Percentiles rank a stretch among this genome's conserved stretches.
phyloP scores from a whole-genome alignment of 2,888 invertebrate genomes.

The Trachelus tabidus region DNA sequence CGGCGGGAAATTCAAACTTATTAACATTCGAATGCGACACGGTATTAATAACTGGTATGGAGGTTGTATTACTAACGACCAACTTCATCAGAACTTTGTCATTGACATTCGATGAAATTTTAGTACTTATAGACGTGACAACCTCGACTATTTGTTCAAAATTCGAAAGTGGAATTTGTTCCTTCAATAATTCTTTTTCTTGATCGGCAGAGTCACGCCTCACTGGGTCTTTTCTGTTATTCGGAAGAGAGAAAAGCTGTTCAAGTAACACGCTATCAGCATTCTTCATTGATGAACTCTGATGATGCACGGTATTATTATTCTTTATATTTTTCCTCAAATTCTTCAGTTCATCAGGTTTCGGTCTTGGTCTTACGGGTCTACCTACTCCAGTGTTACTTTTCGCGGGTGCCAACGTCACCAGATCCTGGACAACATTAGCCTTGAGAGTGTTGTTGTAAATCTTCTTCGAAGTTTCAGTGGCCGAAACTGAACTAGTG shows the following conservation, averaged over 20 bases:
- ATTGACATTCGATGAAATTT: conserved; percentile 54
- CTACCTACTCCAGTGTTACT: conserved; percentile 82
- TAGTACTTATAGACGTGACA: conserved; percentile 63
- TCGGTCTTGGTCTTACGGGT: conserved; percentile 75
- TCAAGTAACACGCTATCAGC: conserved; percentile 41
- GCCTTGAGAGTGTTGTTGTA: conserved; percentile 59
- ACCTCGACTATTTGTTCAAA: conserved; percentile 61
- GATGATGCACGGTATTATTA: neutral
- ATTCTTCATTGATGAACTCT: neutral
- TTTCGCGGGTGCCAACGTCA: conserved; percentile 80
- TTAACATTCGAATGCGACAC: conserved; percentile 5
- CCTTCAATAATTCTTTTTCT: neutral
- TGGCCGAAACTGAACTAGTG: neutral
- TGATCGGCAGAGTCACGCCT: neutral
- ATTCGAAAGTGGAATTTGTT: neutral
- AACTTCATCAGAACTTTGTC: conserved; percentile 48
- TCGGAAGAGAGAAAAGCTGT: conserved; percentile 44
- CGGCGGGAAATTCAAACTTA: neutral
- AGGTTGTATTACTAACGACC: conserved; percentile 41
- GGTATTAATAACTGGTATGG: conserved; percentile 28
- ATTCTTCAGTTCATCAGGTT: conserved; percentile 49
- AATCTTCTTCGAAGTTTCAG: conserved; percentile 38
- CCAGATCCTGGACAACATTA: conserved; percentile 62
- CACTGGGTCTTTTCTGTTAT: conserved; percentile 15
- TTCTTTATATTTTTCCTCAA: conserved; percentile 25